A percentile compares a stretch with the other conserved stretches of the same genome.
phyloP scores from a whole-genome alignment of 2,888 invertebrate species.

The Agrochola circellaris region DNA sequence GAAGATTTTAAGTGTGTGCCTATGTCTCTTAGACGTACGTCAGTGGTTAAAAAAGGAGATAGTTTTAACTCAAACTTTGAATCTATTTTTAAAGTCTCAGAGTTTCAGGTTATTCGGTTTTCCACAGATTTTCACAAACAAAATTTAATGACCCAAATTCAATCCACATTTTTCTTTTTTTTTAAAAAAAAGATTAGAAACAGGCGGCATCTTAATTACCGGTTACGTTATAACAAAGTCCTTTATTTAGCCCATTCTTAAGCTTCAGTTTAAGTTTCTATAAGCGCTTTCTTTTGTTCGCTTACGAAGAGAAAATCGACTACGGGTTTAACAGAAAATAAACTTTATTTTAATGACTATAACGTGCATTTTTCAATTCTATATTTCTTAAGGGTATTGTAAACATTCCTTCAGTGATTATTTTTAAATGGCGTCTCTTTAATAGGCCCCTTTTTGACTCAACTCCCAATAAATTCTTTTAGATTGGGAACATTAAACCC shows the following conservation, averaged over 20 bases:
- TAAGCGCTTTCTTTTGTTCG: conserved; percentile 64
- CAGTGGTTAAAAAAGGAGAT: background rate
- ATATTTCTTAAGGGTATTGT: conserved; percentile 5
- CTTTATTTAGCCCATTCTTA: conserved; percentile 54
- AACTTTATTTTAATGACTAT: conserved; percentile 15
- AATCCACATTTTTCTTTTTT: conserved; percentile 34
- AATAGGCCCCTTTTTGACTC: conserved; percentile 37
- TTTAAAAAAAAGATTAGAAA: conserved; percentile 48
- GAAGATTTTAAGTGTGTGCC: background rate
- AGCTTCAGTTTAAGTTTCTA: conserved; percentile 55
- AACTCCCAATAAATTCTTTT: conserved; percentile 43
- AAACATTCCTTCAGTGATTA: conserved; percentile 45
- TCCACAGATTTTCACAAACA: background rate
- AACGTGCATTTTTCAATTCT: conserved; percentile 18
- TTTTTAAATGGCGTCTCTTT: conserved; percentile 49
- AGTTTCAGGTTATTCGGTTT: background rate
- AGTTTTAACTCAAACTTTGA: background rate
- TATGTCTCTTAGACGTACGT: background rate
- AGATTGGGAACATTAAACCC: conserved; percentile 19
- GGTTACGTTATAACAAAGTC: conserved; percentile 56
- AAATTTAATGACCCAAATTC: conserved; percentile 4
- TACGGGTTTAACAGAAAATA: conserved; percentile 2
- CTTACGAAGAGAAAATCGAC: conserved; percentile 36
- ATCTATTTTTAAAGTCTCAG: background rate
- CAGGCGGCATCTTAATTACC: conserved; percentile 52